phyloP scores from a whole-genome alignment of 2,113 vertebrate species.

The Melanotaenia duboulayi region DNA sequence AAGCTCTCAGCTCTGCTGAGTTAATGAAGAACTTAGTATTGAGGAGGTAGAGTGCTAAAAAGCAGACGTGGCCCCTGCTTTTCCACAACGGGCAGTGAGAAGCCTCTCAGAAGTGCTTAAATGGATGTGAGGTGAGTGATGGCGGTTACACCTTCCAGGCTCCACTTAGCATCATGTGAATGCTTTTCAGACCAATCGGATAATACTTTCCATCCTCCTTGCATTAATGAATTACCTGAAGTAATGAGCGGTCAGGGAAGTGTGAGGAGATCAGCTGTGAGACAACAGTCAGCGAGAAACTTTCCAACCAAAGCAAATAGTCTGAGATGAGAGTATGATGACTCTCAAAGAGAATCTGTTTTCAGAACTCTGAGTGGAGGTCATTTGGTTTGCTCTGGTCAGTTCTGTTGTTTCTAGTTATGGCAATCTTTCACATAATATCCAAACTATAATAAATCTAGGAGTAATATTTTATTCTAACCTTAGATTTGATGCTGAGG shows the following conservation, averaged over 20 bases:
- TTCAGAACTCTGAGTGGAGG: background rate
- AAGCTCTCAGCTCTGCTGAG: constrained; percentile 31
- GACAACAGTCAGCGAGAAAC: constrained; percentile 21
- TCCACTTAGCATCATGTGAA: constrained; percentile 16
- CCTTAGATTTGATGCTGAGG: too few relatives aligned
- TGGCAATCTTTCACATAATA: too few relatives aligned
- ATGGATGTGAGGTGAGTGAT: constrained; percentile 39
- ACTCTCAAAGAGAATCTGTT: constrained; percentile 6
- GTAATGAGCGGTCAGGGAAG: constrained; percentile 5
- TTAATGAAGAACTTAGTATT: constrained; percentile 68
- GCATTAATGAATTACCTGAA: constrained; percentile 55
- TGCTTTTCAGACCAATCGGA: constrained; percentile 8
- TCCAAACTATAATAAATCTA: too few relatives aligned
- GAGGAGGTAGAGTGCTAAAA: constrained; percentile 21
- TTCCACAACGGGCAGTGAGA: constrained; percentile 1
- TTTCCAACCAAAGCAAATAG: constrained; percentile 52
- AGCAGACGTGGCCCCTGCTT: constrained; percentile 21
- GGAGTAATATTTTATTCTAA: too few relatives aligned
- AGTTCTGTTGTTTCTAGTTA: too few relatives aligned
- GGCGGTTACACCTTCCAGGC: background rate
- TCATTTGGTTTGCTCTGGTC: too few relatives aligned
- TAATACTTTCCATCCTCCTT: constrained; percentile 28
- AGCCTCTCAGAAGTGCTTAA: constrained; percentile 23
- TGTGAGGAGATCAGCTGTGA: constrained; percentile 33
- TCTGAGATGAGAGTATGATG: constrained; percentile 9